Evolutionary conservation across 2,888 invertebrate genomes (phyloP).

Genomic region (Drosophila diplacantha): DNA sequence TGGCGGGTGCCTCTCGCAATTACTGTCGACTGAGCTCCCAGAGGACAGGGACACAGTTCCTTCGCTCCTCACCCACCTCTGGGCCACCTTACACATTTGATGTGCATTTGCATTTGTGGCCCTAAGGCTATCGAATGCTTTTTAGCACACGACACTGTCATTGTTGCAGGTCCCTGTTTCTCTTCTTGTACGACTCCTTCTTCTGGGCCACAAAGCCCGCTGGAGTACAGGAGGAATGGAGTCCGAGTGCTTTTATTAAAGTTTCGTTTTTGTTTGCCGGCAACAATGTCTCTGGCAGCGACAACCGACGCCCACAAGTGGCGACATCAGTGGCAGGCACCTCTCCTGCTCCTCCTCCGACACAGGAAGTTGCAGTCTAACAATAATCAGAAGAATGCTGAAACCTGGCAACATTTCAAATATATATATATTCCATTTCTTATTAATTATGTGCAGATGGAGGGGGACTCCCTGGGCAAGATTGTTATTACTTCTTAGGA

Average conservation of each 20-base stretch:
- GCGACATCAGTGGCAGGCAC: conserved; percentile 40
- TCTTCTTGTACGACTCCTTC: conserved; percentile 25
- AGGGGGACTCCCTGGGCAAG: background rate
- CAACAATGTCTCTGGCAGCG: conserved; percentile 57
- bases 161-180: conserved; percentile 48
- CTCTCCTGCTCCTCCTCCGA: background rate
- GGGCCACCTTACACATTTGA: conserved; percentile 23
- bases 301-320: conserved; percentile 49
- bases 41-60: background rate
- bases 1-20: conserved; percentile 48
- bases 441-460: conserved; percentile 25
- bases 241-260: conserved; percentile 62
- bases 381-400: conserved; percentile 19
- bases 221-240: conserved; percentile 35
- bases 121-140: conserved; percentile 62
- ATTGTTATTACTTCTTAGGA: conserved; percentile 9
- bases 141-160: conserved; percentile 54
- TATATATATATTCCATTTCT: conserved; percentile 20
- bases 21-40: conserved; percentile 39
- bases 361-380: conserved; percentile 27
- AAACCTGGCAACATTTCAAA: conserved; percentile 25
- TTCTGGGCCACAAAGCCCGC: conserved; percentile 51
- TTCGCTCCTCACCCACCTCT: too few relatives aligned
- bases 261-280: conserved; percentile 67
- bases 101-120: conserved; percentile 46